phyloP scores from a whole-genome alignment of 2,113 vertebrate genomes.

The Tetrao urogallus region DNA sequence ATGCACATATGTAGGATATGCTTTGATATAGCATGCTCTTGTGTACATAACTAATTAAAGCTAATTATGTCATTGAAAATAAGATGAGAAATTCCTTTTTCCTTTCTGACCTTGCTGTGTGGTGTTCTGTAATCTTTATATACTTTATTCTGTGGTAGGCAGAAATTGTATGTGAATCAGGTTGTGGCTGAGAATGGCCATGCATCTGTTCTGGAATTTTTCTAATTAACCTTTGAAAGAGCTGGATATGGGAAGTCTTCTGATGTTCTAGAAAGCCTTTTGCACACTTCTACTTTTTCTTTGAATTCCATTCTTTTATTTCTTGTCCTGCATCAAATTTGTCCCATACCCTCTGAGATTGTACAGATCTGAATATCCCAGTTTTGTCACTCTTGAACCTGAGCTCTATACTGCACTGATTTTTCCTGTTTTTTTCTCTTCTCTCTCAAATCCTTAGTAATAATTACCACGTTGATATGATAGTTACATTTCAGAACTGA shows the following conservation, averaged over 20 bases:
- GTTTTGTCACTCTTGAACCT: not conserved
- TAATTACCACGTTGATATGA: not conserved
- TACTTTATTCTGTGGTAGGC: not conserved
- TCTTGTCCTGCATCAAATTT: not conserved
- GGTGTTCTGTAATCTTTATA: not conserved
- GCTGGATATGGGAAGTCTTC: not conserved
- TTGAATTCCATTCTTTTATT: not conserved
- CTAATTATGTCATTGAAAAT: not conserved
- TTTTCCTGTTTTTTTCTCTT: not conserved
- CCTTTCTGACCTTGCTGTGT: not conserved
- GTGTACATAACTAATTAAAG: not conserved
- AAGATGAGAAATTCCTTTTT: not conserved
- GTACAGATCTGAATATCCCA: not conserved
- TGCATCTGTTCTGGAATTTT: not conserved
- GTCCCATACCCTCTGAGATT: not conserved
- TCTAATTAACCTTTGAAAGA: not conserved
- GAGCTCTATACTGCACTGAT: not conserved
- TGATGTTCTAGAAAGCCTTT: not conserved
- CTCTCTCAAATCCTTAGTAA: not conserved
- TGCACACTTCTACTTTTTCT: not conserved
- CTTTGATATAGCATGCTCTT: not conserved
- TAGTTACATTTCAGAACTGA: accelerated
- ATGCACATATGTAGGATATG: not conserved
- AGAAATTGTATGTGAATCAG: accelerated
- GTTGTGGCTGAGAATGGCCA: not conserved